Evolutionary conservation across 2,888 invertebrate genomes (phyloP).

Genomic region (Drosophila paramelanica): DNA sequence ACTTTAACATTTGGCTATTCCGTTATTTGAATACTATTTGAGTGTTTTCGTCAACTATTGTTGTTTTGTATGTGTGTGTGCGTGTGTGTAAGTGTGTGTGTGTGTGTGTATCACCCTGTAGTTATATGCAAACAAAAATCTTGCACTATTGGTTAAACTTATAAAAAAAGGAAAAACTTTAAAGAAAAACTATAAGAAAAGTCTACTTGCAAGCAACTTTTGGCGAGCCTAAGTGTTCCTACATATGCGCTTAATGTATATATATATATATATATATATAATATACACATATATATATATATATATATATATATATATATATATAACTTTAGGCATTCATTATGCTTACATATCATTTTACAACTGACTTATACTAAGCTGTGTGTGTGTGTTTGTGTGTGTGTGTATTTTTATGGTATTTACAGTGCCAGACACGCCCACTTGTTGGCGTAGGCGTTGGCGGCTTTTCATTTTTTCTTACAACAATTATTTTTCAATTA

Average conservation of each 20-base stretch:
- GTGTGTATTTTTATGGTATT: conserved; percentile 25
- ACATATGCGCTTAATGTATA: conserved; percentile 63
- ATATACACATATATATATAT: background rate
- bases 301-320: conserved; percentile 7
- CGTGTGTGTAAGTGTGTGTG: conserved; percentile 13
- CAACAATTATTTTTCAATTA: conserved; percentile 57
- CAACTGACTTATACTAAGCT: conserved; percentile 54
- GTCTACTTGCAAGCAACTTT: conserved; percentile 60
- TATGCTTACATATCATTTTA: conserved; percentile 43
- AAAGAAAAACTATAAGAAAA: conserved; percentile 13
- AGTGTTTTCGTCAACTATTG: conserved; percentile 33
- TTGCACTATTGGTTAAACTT: conserved; percentile 45
- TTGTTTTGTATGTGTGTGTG: conserved; percentile 1
- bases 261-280: conserved; percentile 15
- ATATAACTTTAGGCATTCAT: conserved; percentile 32
- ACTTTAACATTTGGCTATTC: conserved; percentile 60
- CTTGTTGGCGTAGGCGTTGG: conserved; percentile 11
- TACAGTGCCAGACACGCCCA: conserved; percentile 44
- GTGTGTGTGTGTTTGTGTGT: conserved; percentile 23
- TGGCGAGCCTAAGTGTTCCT: conserved; percentile 74
- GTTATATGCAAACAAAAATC: conserved; percentile 36
- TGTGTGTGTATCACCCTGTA: conserved; percentile 55
- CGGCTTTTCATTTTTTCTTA: conserved; percentile 40
- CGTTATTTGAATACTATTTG: conserved; percentile 55
- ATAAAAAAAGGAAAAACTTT: conserved; percentile 34